These are phyloP conservation scores for Myiopsitta monachus DNA, from an alignment of 2,113 vertebrate species.

Conservation along the genomic window DNA sequence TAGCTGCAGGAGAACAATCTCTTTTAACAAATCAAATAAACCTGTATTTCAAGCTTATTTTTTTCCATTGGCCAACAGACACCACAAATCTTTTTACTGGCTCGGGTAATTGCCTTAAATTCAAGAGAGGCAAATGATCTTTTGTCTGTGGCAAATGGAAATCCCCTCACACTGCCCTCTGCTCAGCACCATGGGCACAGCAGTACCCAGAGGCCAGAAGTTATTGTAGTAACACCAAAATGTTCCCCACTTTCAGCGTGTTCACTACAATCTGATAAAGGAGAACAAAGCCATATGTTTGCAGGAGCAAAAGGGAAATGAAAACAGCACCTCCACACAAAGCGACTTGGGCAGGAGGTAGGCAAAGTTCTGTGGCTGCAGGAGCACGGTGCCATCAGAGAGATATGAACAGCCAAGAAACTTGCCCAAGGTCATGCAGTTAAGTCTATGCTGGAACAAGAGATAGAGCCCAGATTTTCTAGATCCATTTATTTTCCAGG, in stretches of 20 bases:
- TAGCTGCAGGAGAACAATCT: background rate
- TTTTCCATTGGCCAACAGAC: background rate
- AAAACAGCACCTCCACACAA: background rate
- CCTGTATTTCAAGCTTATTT: background rate
- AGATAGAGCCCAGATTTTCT: background rate
- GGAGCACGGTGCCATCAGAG: background rate
- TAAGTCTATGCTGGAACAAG: background rate
- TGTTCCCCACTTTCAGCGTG: background rate
- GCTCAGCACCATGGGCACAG: background rate
- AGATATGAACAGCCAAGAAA: background rate
- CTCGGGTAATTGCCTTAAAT: background rate
- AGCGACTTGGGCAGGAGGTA: background rate
- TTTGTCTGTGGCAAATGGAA: slow-evolving; percentile 38
- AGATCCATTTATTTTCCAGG: background rate
- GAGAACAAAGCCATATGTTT: background rate
- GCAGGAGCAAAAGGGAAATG: background rate
- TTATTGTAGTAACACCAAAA: background rate
- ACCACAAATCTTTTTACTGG: background rate
- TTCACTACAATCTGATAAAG: background rate
- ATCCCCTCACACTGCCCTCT: background rate
- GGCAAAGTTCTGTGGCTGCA: background rate
- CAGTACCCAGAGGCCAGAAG: background rate
- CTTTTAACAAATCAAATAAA: background rate
- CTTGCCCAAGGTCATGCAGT: background rate
- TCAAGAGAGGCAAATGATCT: background rate